Evolutionary conservation across 2,888 invertebrate genomes (phyloP), one percentile per base, ranked within the genome.

Genomic region (Syritta pipiens): DNA sequence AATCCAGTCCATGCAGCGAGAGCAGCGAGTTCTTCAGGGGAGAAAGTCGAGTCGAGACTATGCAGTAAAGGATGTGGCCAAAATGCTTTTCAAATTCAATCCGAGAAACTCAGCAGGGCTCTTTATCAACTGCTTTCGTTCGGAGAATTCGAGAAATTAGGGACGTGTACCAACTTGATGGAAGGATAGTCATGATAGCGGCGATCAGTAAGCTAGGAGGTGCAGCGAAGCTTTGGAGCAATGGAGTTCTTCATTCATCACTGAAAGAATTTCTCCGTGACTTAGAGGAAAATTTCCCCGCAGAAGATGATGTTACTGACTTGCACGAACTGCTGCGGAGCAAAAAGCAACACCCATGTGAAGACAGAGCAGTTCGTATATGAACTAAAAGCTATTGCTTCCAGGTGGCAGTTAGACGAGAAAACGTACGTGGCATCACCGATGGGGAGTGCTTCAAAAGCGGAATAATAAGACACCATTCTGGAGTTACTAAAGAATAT

Each of bases 261-360:
- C 28, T 57, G 6, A 28, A 42, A 28, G 19, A 20, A n/a, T 42
- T 65, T 44, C 24, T 63, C 5, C 10, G 51, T 20, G 44, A 53
- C 3, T 32, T 65, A 7, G 10, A 24, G 7, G 10, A 14, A 7
- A 57, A 68, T 22, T 68, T 48, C 7, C 57, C 14, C 37, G 17
- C 37, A 2, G 30, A 57, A 49, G 28, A 49, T 10, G 49, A 49
- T 19, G 9, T 57, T 20, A 48, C 40, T 37, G 28, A 37, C 10
- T 22, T 57, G 4, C 57, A 68, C 12, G 46, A 68, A 28, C 6
- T 48, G 3, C 14, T 68, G 48, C 46, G 37, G 1, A 68, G 48
- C 28, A 57, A 48, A 48, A 57, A 40, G 4, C 35, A 57, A 37
- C 5, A 17, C 1, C 12, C 24, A 53, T 37, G n/a, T 28, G 7